These are phyloP conservation scores for Drusus annulatus DNA, from an alignment of 1,140 invertebrate genomes.

Conservation along the genomic window DNA sequence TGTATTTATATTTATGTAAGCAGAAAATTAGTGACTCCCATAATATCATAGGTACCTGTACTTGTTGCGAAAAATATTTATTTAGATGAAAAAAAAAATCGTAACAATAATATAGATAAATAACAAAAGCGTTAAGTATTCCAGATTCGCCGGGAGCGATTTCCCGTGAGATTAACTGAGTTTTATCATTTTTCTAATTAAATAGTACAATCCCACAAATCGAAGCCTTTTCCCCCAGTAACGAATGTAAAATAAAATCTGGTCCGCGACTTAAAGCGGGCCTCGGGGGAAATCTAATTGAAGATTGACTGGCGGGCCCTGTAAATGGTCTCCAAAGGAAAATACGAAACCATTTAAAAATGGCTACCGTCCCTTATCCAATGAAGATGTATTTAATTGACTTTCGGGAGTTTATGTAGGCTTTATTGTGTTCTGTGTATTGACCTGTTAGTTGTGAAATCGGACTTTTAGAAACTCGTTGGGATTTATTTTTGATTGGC, in stretches of 20 bases:
- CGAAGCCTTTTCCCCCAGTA: slow-evolving; percentile 16
- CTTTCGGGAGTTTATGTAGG: neutral
- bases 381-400: slow-evolving; percentile 4
- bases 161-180: slow-evolving; percentile 26
- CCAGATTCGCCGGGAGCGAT: neutral
- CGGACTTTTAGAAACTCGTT: too few species aligned
- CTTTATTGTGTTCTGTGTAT: too few species aligned
- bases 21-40: too few species aligned
- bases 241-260: slow-evolving; percentile 42
- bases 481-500: too few species aligned
- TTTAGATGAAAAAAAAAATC: too few species aligned
- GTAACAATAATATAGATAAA: too few species aligned
- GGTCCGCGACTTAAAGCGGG: slow-evolving; percentile 21
- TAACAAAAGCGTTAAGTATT: neutral
- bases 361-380: slow-evolving; percentile 1
- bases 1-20: too few species aligned
- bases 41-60: too few species aligned
- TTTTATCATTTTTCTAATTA: slow-evolving; percentile 47
- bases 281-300: slow-evolving; percentile 48
- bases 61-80: too few species aligned
- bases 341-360: slow-evolving; percentile 21
- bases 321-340: slow-evolving; percentile 40
- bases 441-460: too few species aligned
- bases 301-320: slow-evolving; percentile 38
- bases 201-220: slow-evolving; percentile 19